Conservation (phyloP, 2,888 invertebrate genomes). For the Anoplius nigerrimus region DNA sequence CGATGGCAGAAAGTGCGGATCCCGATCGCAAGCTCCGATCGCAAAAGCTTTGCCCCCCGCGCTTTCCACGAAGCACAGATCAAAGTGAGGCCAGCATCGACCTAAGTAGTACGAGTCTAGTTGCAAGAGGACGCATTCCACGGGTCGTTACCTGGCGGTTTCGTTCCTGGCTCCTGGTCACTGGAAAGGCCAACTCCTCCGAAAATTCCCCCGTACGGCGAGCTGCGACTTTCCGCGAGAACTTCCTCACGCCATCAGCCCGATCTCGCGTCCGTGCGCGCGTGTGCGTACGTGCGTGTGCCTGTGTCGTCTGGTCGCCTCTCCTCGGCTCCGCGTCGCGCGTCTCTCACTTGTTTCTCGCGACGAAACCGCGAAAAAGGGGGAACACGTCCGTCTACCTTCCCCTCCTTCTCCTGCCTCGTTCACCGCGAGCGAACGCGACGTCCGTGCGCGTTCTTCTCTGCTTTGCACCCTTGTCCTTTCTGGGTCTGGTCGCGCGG, state of each 20-base stretch:
- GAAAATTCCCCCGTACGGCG: too few relatives aligned
- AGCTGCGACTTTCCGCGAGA: background rate
- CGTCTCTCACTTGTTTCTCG: background rate
- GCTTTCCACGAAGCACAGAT: too few relatives aligned
- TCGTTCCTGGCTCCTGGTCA: too few relatives aligned
- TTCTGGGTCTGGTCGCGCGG: background rate
- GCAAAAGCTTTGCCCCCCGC: too few relatives aligned
- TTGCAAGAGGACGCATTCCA: too few relatives aligned
- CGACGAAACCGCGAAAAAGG: background rate
- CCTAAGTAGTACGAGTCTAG: too few relatives aligned
- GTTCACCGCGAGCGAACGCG: too few relatives aligned
- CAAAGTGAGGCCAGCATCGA: too few relatives aligned
- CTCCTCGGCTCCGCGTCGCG: background rate
- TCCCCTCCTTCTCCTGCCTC: background rate
- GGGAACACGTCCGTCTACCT: background rate
- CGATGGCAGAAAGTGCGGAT: too few relatives aligned
- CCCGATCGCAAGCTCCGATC: too few relatives aligned
- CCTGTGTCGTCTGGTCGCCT: background rate
- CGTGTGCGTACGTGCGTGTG: background rate
- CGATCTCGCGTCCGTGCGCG: background rate
- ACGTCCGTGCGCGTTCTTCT: background rate
- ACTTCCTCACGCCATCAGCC: slow-evolving; percentile 2
- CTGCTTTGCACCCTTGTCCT: background rate
- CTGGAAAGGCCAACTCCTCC: too few relatives aligned
- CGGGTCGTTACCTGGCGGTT: too few relatives aligned